A percentile compares a stretch with the other conserved stretches of the same genome.
These are phyloP conservation scores for Leptestheria dahalacensis DNA, from an alignment of 1,140 invertebrate genomes.

Conservation along the genomic window DNA sequence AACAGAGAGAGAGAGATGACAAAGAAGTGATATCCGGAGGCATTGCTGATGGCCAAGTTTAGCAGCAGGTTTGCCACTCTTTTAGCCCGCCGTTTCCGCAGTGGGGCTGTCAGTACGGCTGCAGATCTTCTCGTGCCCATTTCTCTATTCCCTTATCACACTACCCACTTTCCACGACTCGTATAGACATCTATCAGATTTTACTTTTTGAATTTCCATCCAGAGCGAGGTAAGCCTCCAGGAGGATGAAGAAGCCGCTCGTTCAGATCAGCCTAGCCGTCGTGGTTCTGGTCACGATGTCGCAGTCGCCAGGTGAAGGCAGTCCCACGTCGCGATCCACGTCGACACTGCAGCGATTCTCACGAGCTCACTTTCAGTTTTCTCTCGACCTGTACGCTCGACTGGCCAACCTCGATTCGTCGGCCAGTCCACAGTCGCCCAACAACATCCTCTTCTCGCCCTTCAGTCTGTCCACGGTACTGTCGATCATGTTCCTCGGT, in stretches of 20 bases:
- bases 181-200: too few species aligned
- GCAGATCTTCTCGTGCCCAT: not conserved
- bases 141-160: not conserved
- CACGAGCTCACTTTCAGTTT: slow-evolving; percentile 26
- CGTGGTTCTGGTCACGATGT: too few species aligned
- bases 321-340: slow-evolving; percentile 4
- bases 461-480: slow-evolving; percentile 22
- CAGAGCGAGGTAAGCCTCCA: too few species aligned
- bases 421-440: slow-evolving; percentile 14
- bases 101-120: not conserved
- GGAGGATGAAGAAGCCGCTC: too few species aligned
- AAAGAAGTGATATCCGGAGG: not conserved
- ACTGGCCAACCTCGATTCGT: slow-evolving; percentile 19
- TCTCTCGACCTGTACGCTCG: slow-evolving; percentile 23
- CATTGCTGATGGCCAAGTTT: not conserved
- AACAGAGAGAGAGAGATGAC: not conserved
- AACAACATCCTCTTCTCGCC: slow-evolving; percentile 26
- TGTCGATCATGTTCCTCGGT: slow-evolving; percentile 25
- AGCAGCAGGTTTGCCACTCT: not conserved
- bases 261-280: too few species aligned
- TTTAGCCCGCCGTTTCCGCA: not conserved
- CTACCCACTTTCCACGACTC: not conserved
- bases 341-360: slow-evolving; percentile 22
- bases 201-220: too few species aligned
- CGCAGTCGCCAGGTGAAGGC: too few species aligned